Conservation (phyloP, 2,113 vertebrate species). For the Leptobrachium leishanense region DNA sequence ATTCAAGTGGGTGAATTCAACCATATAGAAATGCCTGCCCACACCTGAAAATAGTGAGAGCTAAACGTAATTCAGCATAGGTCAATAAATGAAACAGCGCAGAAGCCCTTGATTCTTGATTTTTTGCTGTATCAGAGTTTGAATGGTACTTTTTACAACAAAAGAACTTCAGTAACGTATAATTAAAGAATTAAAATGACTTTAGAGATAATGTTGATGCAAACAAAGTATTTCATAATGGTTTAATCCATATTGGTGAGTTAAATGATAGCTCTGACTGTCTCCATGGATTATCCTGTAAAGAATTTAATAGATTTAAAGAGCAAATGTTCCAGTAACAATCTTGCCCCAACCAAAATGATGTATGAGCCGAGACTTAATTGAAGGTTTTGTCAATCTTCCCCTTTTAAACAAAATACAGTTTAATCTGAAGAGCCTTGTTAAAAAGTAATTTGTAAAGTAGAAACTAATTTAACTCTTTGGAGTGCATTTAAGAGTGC, state of each 20-base stretch:
- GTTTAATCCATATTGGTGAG: constrained; percentile 26
- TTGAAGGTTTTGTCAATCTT: constrained; percentile 25
- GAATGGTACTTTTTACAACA: too few relatives aligned
- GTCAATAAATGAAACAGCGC: too few relatives aligned
- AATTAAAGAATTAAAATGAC: constrained; percentile 31
- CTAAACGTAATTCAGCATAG: too few relatives aligned
- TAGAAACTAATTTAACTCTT: constrained; percentile 25
- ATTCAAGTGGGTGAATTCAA: too few relatives aligned
- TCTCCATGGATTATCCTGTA: constrained; percentile 27
- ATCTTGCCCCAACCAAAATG: constrained; percentile 14
- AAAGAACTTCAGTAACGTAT: not conserved
- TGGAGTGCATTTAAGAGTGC: constrained; percentile 3
- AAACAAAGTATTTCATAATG: constrained; percentile 28
- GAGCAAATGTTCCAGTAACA: constrained; percentile 18
- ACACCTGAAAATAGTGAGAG: too few relatives aligned
- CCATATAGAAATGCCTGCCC: too few relatives aligned
- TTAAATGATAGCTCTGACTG: constrained; percentile 9
- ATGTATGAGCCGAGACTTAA: not conserved
- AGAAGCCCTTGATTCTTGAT: too few relatives aligned
- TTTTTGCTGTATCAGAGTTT: too few relatives aligned
- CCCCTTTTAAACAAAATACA: constrained; percentile 6
- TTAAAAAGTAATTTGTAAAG: constrained; percentile 15
- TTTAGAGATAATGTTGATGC: constrained; percentile 26
- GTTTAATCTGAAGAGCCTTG: constrained; percentile 15
- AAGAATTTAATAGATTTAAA: constrained; percentile 35